Evolutionary conservation across 2,113 vertebrate genomes (phyloP).

Genomic region (Varanus komodoensis): DNA sequence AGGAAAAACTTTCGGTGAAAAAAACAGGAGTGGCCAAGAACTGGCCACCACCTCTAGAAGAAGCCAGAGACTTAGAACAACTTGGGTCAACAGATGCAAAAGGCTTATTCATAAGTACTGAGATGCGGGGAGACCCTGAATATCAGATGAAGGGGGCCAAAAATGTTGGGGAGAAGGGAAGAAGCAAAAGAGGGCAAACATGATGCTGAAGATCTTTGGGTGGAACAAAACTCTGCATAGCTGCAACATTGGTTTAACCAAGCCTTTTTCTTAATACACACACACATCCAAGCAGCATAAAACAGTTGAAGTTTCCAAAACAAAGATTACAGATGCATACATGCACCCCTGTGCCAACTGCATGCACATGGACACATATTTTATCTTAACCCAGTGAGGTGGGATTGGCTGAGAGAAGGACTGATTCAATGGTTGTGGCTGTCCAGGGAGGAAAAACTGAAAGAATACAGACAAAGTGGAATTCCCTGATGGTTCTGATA

Average conservation of each 20-base stretch:
- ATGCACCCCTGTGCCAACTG: too few relatives aligned
- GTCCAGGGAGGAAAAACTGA: too few relatives aligned
- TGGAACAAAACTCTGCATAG: too few relatives aligned
- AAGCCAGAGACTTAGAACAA: fast-evolving
- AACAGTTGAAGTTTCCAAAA: too few relatives aligned
- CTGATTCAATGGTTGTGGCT: background rate
- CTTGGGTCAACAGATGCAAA: background rate
- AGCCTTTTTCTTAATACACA: too few relatives aligned
- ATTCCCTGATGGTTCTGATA: too few relatives aligned
- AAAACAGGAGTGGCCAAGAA: constrained; percentile 49
- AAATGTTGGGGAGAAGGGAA: background rate
- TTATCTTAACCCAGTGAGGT: background rate
- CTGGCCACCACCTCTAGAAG: constrained; percentile 34
- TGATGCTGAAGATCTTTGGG: background rate
- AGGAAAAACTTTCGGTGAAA: constrained; percentile 62
- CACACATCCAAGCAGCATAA: background rate
- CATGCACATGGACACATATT: too few relatives aligned
- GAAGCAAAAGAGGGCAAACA: too few relatives aligned
- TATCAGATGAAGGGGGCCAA: background rate
- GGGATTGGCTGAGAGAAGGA: background rate
- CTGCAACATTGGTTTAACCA: background rate
- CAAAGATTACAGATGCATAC: too few relatives aligned
- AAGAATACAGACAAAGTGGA: too few relatives aligned
- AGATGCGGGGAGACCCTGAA: fast-evolving
- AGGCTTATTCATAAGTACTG: constrained; percentile 16